A percentile compares a stretch with the other conserved stretches of the same genome.
Conservation (phyloP, 2,113 vertebrate genomes). For the Gadus macrocephalus region DNA sequence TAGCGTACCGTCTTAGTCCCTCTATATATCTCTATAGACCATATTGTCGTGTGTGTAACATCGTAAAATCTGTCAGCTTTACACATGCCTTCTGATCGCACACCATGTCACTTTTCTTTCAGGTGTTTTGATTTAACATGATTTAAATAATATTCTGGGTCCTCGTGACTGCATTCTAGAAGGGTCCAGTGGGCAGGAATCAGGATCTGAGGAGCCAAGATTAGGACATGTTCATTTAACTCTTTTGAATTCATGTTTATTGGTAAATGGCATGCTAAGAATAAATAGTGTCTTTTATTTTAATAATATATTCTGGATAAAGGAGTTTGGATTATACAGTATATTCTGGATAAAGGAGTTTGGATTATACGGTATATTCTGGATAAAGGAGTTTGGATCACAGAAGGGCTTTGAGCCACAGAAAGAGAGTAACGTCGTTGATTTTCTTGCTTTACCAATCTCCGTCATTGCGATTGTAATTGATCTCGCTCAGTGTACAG, state of each 20-base stretch:
- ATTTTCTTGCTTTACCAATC: too few relatives aligned
- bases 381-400: too few relatives aligned
- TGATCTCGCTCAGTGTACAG: too few relatives aligned
- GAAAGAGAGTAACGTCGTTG: too few relatives aligned
- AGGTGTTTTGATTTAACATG: background rate
- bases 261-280: too few relatives aligned
- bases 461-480: too few relatives aligned
- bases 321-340: too few relatives aligned
- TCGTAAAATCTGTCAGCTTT: conserved; percentile 12
- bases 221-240: conserved; percentile 13
- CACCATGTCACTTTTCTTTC: background rate
- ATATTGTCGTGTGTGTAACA: conserved; percentile 51
- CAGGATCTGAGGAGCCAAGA: conserved; percentile 11
- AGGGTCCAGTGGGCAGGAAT: conserved; percentile 37
- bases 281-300: too few relatives aligned
- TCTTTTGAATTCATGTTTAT: background rate
- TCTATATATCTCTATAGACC: conserved; percentile 44
- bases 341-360: too few relatives aligned
- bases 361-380: too few relatives aligned
- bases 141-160: conserved; percentile 36
- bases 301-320: too few relatives aligned
- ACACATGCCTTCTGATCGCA: conserved; percentile 17
- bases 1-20: conserved; percentile 60
- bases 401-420: too few relatives aligned
- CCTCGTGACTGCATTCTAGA: conserved; percentile 11